Evolutionary conservation across 2,113 vertebrate genomes (phyloP), one percentile per base, ranked within the genome.

Genomic region (Ciconia maguari): DNA sequence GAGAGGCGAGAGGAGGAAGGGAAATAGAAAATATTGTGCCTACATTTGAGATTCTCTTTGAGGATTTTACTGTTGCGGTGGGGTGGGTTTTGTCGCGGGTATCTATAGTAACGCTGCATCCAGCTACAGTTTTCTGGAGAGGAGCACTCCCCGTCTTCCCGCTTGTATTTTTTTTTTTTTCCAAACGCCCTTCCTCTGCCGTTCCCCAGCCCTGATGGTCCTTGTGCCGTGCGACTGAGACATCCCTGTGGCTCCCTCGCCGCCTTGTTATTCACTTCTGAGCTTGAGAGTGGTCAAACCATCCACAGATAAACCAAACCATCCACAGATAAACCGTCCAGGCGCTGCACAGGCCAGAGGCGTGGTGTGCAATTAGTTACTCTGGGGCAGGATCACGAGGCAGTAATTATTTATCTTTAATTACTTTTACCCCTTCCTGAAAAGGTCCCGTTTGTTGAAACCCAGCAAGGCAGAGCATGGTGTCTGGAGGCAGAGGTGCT

Each of bases 21-120:
- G 65, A 78, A 69, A 44, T 11, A 65, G 75, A 84, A 82, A 79
- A 65, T 24, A 10, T 6, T 2, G 11, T 76, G 91, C 58, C 61
- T 87, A 70, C 41, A 14, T 76, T 69, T 83, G 57, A 72, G 91
- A 85, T 87, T 79, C 87, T 96, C 87, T 87, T 72, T 48, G 87
- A 95, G 84, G 84, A 22, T 85, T 79, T 72, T 21, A 3, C 74
- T 6, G 41, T 58, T 60, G 65, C 2, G 24, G 76, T 89, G 89
- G 95, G 94, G 91, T 75, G 88, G 4, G 16, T 69, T 80, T 84
- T 80, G 66, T 18, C 0, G 0, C 3, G 75, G 82, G 96, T 97
- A 94, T 95, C 96, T 97, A 93, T 95, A 96, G 94, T 95, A 96
- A 96, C 94, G 58, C 94, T 62, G 87, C 90, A 95, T 80, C 92